These are phyloP conservation scores for Mercenaria mercenaria DNA, from an alignment of 1,140 invertebrate genomes.

Conservation along the genomic window DNA sequence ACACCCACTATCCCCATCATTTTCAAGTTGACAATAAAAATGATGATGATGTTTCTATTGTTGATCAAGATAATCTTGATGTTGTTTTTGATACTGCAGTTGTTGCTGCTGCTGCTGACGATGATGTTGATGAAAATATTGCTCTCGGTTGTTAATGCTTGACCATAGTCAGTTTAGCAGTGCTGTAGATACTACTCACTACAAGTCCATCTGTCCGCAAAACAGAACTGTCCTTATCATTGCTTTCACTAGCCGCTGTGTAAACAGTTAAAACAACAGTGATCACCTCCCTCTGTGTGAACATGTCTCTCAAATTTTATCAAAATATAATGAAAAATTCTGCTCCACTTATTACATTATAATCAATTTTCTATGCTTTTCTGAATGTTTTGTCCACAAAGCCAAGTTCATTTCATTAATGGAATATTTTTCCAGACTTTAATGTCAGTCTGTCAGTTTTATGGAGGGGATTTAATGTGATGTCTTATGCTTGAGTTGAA, in stretches of 20 bases:
- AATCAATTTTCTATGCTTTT: slow-evolving; percentile 11
- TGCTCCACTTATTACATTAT: neutral
- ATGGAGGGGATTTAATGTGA: neutral
- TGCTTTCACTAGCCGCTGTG: neutral
- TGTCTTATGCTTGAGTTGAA: neutral
- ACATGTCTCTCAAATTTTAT: slow-evolving; percentile 16
- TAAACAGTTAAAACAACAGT: neutral
- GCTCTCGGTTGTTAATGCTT: too few relatives aligned
- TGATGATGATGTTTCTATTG: neutral
- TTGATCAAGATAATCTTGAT: neutral
- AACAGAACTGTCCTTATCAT: too few relatives aligned
- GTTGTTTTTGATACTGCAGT: neutral
- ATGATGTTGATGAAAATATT: too few relatives aligned
- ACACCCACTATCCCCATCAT: too few relatives aligned
- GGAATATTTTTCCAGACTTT: neutral
- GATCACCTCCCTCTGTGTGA: neutral
- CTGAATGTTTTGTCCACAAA: slow-evolving; percentile 29
- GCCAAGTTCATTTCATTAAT: neutral
- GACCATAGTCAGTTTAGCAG: too few relatives aligned
- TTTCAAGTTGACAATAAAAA: neutral
- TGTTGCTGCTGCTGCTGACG: too few relatives aligned
- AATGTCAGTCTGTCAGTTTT: slow-evolving; percentile 1
- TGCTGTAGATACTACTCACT: too few relatives aligned
- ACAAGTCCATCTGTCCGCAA: too few relatives aligned
- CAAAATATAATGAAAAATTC: slow-evolving; percentile 41